Conservation (phyloP, 2,113 vertebrate genomes). For the Prunella himalayana region DNA sequence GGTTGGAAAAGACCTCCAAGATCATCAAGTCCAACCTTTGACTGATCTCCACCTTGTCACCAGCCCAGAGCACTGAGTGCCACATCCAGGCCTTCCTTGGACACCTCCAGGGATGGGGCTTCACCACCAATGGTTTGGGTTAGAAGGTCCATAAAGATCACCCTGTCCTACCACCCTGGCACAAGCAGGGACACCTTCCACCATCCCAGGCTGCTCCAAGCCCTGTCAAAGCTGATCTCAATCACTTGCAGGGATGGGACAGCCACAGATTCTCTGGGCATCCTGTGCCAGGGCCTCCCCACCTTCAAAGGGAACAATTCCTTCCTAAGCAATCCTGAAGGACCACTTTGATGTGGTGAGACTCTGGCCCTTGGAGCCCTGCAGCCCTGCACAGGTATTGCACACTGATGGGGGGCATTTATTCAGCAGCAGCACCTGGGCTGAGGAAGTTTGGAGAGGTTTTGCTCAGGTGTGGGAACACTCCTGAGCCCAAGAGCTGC, state of each 20-base stretch:
- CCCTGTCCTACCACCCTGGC: background rate
- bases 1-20: background rate
- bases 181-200: background rate
- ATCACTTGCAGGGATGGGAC: background rate
- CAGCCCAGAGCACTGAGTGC: background rate
- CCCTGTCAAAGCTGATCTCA: background rate
- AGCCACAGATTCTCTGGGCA: background rate
- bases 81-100: background rate
- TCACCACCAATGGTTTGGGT: background rate
- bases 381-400: rapidly evolving
- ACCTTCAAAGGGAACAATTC: background rate
- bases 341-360: background rate
- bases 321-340: background rate
- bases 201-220: background rate
- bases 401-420: background rate
- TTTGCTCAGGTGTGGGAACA: background rate
- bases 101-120: background rate
- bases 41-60: no score
- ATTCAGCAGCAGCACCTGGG: background rate
- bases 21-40: background rate
- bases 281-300: background rate
- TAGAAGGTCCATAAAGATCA: background rate
- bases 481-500: background rate
- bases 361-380: background rate
- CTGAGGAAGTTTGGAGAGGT: background rate